Evolutionary conservation across 2,797 vertebrate genomes (phyloP), one percentile per base, ranked within the genome.

Genomic region (Pagetopsis macropterus): DNA sequence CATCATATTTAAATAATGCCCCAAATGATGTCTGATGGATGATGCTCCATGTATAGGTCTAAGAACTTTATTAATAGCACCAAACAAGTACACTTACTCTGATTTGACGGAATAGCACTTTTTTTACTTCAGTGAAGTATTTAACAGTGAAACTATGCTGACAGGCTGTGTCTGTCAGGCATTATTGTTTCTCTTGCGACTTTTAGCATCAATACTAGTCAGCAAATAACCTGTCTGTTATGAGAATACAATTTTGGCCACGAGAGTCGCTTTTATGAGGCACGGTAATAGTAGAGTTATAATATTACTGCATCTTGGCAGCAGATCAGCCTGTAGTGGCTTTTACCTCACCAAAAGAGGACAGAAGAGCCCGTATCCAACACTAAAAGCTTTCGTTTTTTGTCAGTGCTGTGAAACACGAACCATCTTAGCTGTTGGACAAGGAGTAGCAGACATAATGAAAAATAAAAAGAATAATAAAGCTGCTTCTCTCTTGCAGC

Each of bases 301-400:
- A 75, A 87, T 80, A 84, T 86, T 62, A 81, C 70, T 76, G 81
- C 70, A 72, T 83, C 56, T 76, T 87, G 88, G 85, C 89, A 79
- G 8, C 21, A 58, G 72, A 81, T 85, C 74, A 81, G 64, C 62
- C 75, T 74, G 70, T 81, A 71, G 74, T 69, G 70, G 77, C 45
- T 79, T 70, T 81, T 78, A 78, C 59, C 65, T 76, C 65, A 61
- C 9, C 8, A 37, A 37, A 37, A 37, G 33, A 37, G 41, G 58
- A 78, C 57, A 84, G 63, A 82, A 56, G 65, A 77, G 45, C 45
- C 66, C 5, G 5, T 59, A 73, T 76, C 70, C 54, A 67, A 75
- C 60, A 71, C 84, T 66, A 64, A 85, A 88, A 81, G 81, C 75
- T 86, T 27, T 8, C 63, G 55, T 57, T 83, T 46, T 46, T 74